A percentile compares a stretch with the other conserved stretches of the same genome.
Conservation (phyloP, 2,797 vertebrate genomes). For the Clamator glandarius region DNA sequence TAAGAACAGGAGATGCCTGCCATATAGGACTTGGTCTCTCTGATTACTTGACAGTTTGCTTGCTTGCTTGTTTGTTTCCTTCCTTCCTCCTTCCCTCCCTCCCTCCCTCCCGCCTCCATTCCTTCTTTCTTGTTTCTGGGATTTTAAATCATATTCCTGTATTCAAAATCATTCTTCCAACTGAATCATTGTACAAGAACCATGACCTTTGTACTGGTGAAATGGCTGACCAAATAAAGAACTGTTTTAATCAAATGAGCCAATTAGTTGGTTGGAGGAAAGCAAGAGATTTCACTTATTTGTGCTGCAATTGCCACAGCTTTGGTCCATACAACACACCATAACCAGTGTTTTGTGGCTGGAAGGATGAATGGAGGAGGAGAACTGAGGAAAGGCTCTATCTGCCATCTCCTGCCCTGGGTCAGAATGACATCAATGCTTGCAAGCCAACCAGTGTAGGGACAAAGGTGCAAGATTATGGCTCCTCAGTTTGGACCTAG, state of each 20-base stretch:
- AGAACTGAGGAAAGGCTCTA: background rate
- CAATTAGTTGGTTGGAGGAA: background rate
- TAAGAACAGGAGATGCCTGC: background rate
- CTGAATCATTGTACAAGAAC: background rate
- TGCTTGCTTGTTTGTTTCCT: no score
- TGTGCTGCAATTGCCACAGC: background rate
- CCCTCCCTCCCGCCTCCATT: no score
- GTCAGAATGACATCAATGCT: rapidly evolving
- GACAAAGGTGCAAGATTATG: background rate
- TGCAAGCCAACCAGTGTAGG: background rate
- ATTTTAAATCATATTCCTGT: background rate
- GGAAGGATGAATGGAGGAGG: background rate
- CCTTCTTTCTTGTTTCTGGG: background rate
- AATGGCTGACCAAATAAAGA: background rate
- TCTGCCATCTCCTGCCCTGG: background rate
- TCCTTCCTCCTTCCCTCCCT: no score
- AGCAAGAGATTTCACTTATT: background rate
- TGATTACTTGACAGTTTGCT: background rate
- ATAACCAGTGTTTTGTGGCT: background rate
- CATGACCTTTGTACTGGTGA: background rate
- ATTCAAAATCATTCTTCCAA: background rate
- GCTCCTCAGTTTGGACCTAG: background rate
- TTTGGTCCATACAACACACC: background rate
- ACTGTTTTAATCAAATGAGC: background rate
- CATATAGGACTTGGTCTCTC: background rate